These are phyloP conservation scores for Diceros bicornis DNA, from an alignment of 2,797 vertebrate genomes.

Conservation along the genomic window DNA sequence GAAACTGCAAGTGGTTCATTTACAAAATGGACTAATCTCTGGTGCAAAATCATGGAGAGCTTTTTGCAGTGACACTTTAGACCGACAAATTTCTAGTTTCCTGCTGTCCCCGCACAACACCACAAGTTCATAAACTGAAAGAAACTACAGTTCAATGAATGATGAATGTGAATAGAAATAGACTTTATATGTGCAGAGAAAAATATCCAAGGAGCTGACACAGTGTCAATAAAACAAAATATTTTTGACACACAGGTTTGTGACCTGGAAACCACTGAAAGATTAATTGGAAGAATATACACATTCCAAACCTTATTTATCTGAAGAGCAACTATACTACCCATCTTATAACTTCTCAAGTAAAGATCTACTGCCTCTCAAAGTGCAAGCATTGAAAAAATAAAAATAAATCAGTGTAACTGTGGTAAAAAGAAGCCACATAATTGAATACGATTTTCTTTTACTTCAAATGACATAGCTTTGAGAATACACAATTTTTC, in stretches of 20 bases:
- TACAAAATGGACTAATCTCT: background rate
- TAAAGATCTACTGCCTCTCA: background rate
- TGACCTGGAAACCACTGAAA: background rate
- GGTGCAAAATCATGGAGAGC: background rate
- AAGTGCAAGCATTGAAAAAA: background rate
- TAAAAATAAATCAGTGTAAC: constrained; percentile 5
- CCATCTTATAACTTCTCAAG: background rate
- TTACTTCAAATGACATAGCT: background rate
- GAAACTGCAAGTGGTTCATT: background rate
- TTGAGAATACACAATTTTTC: background rate
- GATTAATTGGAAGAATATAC: background rate
- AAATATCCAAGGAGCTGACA: background rate
- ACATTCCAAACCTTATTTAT: background rate
- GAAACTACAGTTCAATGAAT: background rate
- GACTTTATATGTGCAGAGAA: background rate
- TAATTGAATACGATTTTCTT: background rate
- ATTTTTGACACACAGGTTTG: background rate
- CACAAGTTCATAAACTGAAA: background rate
- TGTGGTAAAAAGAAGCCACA: background rate
- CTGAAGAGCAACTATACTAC: background rate
- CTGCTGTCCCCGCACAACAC: background rate
- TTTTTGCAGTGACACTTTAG: background rate
- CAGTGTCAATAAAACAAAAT: constrained; percentile 47
- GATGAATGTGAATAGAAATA: background rate
- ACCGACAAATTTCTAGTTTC: background rate